A percentile compares a stretch with the other conserved stretches of the same genome.
Evolutionary conservation across 92 coral and sea anemone genomes (phyloP).

Genomic region (Parazoanthus swiftii): DNA sequence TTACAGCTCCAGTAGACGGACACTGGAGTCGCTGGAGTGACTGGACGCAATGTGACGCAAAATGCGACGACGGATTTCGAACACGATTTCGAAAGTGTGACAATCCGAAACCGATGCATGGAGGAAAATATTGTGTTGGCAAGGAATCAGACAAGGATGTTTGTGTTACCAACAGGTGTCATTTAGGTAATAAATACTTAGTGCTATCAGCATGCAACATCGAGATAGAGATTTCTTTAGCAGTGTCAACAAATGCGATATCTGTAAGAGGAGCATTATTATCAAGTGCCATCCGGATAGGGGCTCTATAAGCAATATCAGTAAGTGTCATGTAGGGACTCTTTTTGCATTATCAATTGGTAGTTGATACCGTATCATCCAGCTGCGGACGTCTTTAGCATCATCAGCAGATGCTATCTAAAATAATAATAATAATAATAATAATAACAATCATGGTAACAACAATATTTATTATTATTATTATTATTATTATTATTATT

Average conservation of each 20-base stretch:
- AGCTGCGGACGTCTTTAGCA: too few relatives aligned
- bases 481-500: too few relatives aligned
- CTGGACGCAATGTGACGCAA: conserved; percentile 69
- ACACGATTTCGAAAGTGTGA: conserved; percentile 62
- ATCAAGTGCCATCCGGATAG: too few relatives aligned
- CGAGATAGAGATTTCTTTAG: neutral
- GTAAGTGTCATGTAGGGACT: too few relatives aligned
- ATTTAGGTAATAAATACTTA: conserved; percentile 51
- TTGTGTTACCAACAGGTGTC: conserved; percentile 69
- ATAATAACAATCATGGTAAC: too few relatives aligned
- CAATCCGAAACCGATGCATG: conserved; percentile 71
- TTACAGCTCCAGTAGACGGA: conserved; percentile 67
- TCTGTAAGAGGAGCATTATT: too few relatives aligned
- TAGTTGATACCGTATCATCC: too few relatives aligned
- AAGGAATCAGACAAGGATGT: conserved; percentile 16
- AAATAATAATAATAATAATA: too few relatives aligned
- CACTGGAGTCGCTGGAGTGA: conserved; percentile 85
- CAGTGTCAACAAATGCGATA: neutral
- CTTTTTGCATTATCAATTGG: too few relatives aligned
- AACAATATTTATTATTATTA: too few relatives aligned
- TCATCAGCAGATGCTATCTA: too few relatives aligned
- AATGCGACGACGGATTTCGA: conserved; percentile 72
- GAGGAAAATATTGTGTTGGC: conserved; percentile 76
- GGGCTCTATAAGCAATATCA: too few relatives aligned
- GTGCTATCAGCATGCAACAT: neutral